phyloP scores from a whole-genome alignment of 2,113 vertebrate species.

The Eurystomus gularis region DNA sequence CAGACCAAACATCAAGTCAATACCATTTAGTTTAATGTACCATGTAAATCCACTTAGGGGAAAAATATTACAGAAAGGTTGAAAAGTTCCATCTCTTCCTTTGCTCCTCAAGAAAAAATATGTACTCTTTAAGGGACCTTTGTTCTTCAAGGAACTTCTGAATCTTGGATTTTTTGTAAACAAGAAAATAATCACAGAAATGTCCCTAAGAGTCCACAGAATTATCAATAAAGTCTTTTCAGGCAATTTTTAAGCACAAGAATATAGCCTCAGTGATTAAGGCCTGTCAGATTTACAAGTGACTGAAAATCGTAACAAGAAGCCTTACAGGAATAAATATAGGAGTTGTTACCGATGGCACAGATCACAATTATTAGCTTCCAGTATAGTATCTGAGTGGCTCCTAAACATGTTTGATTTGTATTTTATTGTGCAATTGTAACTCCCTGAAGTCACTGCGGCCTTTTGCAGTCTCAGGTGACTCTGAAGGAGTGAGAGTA shows the following conservation, averaged over 20 bases:
- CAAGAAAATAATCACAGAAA: neutral
- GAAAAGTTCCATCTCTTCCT: neutral
- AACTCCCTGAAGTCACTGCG: neutral
- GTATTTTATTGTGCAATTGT: neutral
- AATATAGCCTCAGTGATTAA: neutral
- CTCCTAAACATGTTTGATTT: neutral
- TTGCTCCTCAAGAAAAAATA: neutral
- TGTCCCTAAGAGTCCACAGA: neutral
- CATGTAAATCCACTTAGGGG: slow-evolving; percentile 1
- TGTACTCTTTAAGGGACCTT: neutral
- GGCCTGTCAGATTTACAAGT: neutral
- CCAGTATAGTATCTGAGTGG: neutral
- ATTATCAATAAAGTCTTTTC: neutral
- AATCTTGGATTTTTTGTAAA: neutral
- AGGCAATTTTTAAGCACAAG: neutral
- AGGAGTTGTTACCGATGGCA: neutral
- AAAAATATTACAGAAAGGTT: slow-evolving; percentile 11
- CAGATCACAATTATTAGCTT: neutral
- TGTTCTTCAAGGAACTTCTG: neutral
- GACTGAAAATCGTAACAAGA: neutral
- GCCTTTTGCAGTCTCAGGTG: neutral
- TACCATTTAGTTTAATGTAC: neutral
- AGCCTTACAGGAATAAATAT: neutral
- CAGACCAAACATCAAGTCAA: neutral
- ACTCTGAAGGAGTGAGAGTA: neutral